phyloP scores from a whole-genome alignment of 2,113 vertebrate genomes.

The Marmota monax region DNA sequence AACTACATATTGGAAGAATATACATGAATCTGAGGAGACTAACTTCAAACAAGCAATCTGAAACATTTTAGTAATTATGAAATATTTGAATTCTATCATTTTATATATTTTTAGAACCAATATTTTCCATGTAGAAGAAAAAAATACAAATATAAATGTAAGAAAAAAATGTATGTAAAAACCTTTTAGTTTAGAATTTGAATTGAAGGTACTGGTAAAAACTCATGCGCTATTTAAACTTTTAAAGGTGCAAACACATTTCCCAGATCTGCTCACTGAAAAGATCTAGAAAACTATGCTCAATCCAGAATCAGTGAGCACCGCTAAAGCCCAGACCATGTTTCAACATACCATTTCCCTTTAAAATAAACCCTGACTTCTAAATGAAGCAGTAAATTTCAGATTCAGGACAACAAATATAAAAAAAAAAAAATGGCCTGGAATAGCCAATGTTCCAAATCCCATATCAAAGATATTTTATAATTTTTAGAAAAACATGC shows the following conservation, averaged over 20 bases:
- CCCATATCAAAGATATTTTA: not conserved
- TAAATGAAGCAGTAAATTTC: not conserved
- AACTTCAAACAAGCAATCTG: not conserved
- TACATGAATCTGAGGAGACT: not conserved
- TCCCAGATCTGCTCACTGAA: not conserved
- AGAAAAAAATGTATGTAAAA: not conserved
- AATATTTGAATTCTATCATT: not conserved
- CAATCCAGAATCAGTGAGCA: not conserved
- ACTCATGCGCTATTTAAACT: constrained; percentile 2
- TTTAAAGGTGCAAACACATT: not conserved
- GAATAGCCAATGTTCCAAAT: not conserved
- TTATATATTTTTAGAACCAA: not conserved
- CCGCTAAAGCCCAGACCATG: not conserved
- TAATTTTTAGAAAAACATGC: constrained; percentile 28
- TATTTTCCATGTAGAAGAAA: not conserved
- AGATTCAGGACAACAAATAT: not conserved
- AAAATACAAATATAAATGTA: not conserved
- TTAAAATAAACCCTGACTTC: not conserved
- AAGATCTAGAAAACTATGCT: not conserved
- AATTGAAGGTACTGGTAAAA: not conserved
- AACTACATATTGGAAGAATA: not conserved
- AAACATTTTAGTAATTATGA: not conserved
- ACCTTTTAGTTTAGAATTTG: not conserved
- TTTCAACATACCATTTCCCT: not conserved
- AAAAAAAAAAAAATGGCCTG: not conserved